Conservation (phyloP, 2,113 vertebrate genomes). For the Ptilorrhoa leucosticta region DNA sequence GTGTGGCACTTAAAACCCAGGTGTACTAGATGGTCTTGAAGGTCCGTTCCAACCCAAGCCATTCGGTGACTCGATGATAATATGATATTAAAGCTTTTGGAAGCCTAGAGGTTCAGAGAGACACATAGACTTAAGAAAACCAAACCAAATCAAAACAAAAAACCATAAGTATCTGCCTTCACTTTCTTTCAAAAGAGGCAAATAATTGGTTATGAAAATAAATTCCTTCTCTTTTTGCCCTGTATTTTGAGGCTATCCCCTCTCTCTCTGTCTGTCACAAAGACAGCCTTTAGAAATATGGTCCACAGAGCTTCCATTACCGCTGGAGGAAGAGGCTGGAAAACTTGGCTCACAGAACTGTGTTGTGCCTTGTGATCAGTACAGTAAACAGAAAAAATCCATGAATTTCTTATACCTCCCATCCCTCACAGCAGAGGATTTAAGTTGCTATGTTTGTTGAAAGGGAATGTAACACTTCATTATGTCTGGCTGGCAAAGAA, state of each 20-base stretch:
- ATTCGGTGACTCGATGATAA: neutral
- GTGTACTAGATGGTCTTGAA: neutral
- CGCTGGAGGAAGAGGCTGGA: neutral
- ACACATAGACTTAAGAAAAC: rapidly evolving
- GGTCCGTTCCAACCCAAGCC: neutral
- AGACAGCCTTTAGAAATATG: neutral
- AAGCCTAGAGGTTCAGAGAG: neutral
- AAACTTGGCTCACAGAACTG: neutral
- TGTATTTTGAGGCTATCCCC: neutral
- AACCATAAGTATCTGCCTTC: neutral
- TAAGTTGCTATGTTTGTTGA: neutral
- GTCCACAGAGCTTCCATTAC: neutral
- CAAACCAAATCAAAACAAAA: neutral
- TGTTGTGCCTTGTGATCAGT: neutral
- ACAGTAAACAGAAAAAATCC: neutral
- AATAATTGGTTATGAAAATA: neutral
- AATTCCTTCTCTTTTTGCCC: neutral
- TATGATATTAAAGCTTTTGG: neutral
- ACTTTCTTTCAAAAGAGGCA: neutral
- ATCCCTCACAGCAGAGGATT: neutral
- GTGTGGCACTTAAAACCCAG: neutral
- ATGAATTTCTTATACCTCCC: neutral
- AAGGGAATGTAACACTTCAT: neutral
- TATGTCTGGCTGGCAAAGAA: neutral
- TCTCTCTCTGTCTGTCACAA: neutral